Conservation (phyloP, 2,113 vertebrate genomes). For the Microtus montanus region DNA sequence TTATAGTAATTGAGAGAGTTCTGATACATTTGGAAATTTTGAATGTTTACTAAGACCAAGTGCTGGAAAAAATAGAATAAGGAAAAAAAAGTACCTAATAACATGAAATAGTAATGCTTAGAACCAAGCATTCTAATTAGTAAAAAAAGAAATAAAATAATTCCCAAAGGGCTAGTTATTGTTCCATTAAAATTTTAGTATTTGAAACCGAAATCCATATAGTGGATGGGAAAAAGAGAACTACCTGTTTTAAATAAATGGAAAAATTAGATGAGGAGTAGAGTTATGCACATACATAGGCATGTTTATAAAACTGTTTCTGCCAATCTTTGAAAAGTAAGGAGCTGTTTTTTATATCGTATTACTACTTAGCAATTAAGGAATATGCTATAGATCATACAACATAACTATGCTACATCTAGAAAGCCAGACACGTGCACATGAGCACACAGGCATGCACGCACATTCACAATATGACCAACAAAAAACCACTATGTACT, state of each 20-base stretch:
- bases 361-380: neutral
- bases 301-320: neutral
- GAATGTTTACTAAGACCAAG: constrained; percentile 23
- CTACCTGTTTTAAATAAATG: constrained; percentile 38
- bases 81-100: constrained; percentile 21
- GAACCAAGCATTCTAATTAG: constrained; percentile 39
- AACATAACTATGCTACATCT: neutral
- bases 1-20: constrained; percentile 22
- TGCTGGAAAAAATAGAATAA: neutral
- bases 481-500: neutral
- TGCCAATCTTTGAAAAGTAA: neutral
- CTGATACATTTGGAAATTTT: constrained; percentile 32
- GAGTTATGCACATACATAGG: neutral
- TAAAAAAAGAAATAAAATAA: constrained; percentile 17
- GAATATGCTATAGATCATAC: neutral
- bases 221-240: constrained; percentile 17
- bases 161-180: constrained; percentile 29
- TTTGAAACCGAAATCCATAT: constrained; percentile 51
- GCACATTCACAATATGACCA: neutral
- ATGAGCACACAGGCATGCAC: no score
- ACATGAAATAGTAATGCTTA: constrained; percentile 6
- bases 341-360: neutral
- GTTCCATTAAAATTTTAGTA: constrained; percentile 27
- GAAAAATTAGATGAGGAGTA: neutral
- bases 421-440: neutral